Evolutionary conservation across 1,140 invertebrate species (phyloP), one percentile per base, ranked within the genome.

Genomic region (Drosophila ficusphila): DNA sequence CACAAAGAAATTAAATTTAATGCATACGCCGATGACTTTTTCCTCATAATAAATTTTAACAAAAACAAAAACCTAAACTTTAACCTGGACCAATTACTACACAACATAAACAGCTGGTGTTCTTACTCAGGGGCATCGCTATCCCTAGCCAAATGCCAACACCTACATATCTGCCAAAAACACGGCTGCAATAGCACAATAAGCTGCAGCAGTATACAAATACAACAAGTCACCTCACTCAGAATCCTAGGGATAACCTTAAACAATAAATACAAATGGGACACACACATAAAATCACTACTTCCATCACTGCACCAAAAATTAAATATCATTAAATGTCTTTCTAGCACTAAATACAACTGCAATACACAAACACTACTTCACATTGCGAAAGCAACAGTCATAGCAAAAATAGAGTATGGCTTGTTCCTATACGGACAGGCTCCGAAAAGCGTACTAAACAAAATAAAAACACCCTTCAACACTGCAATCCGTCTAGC

Each of bases 101-200:
- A 57, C 18, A 8, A 46, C 29, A 46, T 57, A 34, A 11, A 9
- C 27, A 57, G 14, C 31, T 46, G 41, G 41, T 8, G 39, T 19
- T 57, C 41, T 5, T 57, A 57, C 9, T 57, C 53, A 46, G 41
- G 19, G 21, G 54, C 46, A 51, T 39, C 25, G 0, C 6, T 60
- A 52, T 51, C 47, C 7, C 1, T 60, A 60, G 11, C 14, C 1
- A 60, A 51, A 60, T 49, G 39, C 34, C 34, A 56, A 34, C 39
- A 56, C 27, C 53, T 56, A 18, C 29, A 44, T 12, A 60, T 49
- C 4, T 34, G 39, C 5, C 8, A 33, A 44, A 44, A 44, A 7
- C 33, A 36, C 23, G 12, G 29, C 4, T 49, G 46, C 11, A 12
- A 3, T 29, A 16, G 31, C 44, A 48, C 2, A 5, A 57, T 57